Evolutionary conservation across 2,888 invertebrate species (phyloP).

Genomic region (Nycteola revayana): DNA sequence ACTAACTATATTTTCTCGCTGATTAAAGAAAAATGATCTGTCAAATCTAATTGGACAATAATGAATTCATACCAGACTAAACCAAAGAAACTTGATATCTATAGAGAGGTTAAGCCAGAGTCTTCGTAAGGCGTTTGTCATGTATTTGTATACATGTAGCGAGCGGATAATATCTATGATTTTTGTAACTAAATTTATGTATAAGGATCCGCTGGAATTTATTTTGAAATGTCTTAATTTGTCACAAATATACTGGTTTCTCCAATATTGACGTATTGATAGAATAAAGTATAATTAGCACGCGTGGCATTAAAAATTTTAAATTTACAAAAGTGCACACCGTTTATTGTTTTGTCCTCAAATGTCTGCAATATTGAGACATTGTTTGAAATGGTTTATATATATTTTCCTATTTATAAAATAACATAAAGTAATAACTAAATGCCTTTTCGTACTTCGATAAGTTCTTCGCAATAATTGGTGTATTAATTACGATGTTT

Average conservation of each 20-base stretch:
- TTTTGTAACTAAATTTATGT: not conserved
- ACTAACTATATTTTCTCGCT: no score
- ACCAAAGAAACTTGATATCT: no score
- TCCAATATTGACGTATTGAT: constrained; percentile 22
- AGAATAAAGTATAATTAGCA: not conserved
- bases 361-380: no score
- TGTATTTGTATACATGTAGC: no score
- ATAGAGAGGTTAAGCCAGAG: no score
- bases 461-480: constrained; percentile 36
- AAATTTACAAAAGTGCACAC: no score
- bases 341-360: no score
- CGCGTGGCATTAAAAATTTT: constrained; percentile 5
- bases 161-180: constrained; percentile 2
- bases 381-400: not conserved
- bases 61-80: no score
- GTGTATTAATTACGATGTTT: constrained; percentile 25
- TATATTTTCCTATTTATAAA: constrained; percentile 23
- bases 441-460: constrained; percentile 35
- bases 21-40: no score
- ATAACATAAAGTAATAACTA: constrained; percentile 37
- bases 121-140: no score
- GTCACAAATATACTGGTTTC: constrained; percentile 21
- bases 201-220: no score
- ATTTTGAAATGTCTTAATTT: constrained; percentile 5
- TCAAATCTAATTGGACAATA: no score